Evolutionary conservation across 2,797 vertebrate species (phyloP).

Genomic region (Sebastolobus alascanus): DNA sequence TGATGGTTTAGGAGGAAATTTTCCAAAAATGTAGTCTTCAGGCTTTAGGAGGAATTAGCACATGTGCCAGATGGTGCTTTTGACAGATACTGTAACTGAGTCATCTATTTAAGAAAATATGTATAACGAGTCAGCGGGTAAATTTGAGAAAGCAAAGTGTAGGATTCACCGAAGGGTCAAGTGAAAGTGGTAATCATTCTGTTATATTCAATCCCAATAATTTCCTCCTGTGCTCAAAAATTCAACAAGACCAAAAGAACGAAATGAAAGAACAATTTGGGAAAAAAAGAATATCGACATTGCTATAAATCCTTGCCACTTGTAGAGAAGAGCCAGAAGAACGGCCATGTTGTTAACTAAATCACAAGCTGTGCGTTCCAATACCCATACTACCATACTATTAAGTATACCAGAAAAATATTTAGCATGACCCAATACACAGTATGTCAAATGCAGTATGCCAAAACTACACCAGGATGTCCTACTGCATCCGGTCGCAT

Average conservation of each 20-base stretch:
- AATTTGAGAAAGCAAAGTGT: not conserved
- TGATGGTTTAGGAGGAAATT: not conserved
- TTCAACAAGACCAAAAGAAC: not conserved
- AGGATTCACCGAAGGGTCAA: not conserved
- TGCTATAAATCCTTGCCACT: not conserved
- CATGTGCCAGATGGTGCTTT: conserved; percentile 1
- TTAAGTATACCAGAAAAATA: no score
- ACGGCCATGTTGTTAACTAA: not conserved
- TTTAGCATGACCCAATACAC: no score
- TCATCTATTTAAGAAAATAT: not conserved
- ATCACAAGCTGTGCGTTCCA: not conserved
- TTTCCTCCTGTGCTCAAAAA: not conserved
- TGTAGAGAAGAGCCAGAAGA: not conserved
- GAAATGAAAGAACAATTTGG: not conserved
- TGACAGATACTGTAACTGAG: not conserved
- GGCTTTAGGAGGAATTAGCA: not conserved
- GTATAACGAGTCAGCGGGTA: not conserved
- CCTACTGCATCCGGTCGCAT: no score
- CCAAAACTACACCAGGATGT: no score
- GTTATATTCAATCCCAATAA: not conserved
- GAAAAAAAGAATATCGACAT: fast-evolving
- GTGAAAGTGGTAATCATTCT: not conserved
- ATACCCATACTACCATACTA: no score
- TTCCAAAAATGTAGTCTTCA: not conserved
- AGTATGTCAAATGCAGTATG: no score